Evolutionary conservation across 2,113 vertebrate genomes (phyloP), one percentile per base, ranked within the genome.

Genomic region (Sylvia atricapilla): DNA sequence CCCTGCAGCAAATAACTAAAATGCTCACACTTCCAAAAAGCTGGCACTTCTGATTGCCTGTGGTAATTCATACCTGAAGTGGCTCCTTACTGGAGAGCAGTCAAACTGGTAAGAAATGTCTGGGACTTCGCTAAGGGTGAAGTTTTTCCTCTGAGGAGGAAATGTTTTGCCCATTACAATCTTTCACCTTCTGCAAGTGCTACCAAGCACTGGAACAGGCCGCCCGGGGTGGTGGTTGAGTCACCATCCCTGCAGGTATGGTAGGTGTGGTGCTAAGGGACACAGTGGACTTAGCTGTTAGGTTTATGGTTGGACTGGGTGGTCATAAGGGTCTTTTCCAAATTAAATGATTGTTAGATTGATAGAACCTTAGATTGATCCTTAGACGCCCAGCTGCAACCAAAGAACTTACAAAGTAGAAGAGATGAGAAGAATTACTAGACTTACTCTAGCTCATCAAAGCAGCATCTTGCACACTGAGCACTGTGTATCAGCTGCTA

Each of bases 281-380:
- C 31, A 44, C 1, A 1, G 14, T 23, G 41, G 17, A 27, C 25
- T 68, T 31, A 47, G 41, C 14, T 67, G 47, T 39, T 20, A 52
- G 23, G 7, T n/a, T 59, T 46, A 12, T 44, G 20, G 60, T 6
- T n/a, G 37, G 68, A 59, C 10, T 52, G 0, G 0, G 31, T 55
- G 21, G 31, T 33, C 35, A 28, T 37, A 56, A 84, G 12, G 25
- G 41, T 69, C 35, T 37, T 69, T 43, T 55, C 31, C 31, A 84
- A 63, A 21, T 18, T 37, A 63, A 76, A 69, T 31, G 2, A 11
- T 35, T 68, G 30, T 43, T 50, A 64, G 41, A 64, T 7, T 53
- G 25, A n/a, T 23, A 35, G 47, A 64, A 11, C 53, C 60, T 35
- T 53, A 22, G 47, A 64, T 28, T 35, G 39, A 30, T 44, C 35